Evolutionary conservation across 2,797 vertebrate species (phyloP).

Genomic region (Myripristis murdjan): DNA sequence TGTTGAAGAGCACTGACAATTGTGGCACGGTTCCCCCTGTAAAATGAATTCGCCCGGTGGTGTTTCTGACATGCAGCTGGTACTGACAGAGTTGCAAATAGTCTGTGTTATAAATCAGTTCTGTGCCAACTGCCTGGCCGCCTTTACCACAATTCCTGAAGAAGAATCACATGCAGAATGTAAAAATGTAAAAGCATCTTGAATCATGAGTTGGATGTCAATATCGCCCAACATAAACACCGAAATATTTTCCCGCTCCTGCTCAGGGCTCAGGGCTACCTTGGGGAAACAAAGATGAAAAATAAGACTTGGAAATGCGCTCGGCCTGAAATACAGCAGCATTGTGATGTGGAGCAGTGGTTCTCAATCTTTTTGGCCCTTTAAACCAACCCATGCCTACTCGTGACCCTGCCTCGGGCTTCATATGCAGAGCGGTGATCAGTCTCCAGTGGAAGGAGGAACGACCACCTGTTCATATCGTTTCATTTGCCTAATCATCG

Average conservation of each 20-base stretch:
- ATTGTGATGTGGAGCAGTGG: too few species aligned
- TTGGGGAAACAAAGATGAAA: conserved; percentile 26
- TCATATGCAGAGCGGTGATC: too few species aligned
- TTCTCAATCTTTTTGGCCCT: too few species aligned
- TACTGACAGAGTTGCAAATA: conserved; percentile 65
- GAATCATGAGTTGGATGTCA: conserved; percentile 24
- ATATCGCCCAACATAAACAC: conserved; percentile 10
- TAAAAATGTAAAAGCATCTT: conserved; percentile 47
- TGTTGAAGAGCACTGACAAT: conserved; percentile 54
- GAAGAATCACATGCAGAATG: conserved; percentile 63
- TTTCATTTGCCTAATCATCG: too few species aligned
- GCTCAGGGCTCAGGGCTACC: conserved; percentile 27
- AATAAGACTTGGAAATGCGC: conserved; percentile 6
- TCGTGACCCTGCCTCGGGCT: too few species aligned
- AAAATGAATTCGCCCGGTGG: conserved; percentile 49
- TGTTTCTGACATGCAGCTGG: conserved; percentile 54
- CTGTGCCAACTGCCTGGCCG: conserved; percentile 49
- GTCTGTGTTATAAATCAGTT: conserved; percentile 58
- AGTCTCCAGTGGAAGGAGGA: too few species aligned
- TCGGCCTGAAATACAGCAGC: conserved; percentile 32
- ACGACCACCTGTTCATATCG: too few species aligned
- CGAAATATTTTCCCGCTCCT: conserved; percentile 1
- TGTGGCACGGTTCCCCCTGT: conserved; percentile 17
- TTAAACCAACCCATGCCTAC: too few species aligned
- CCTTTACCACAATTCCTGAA: conserved; percentile 34